Evolutionary conservation across 2,113 vertebrate species (phyloP).

Genomic region (Hymenochirus boettgeri): DNA sequence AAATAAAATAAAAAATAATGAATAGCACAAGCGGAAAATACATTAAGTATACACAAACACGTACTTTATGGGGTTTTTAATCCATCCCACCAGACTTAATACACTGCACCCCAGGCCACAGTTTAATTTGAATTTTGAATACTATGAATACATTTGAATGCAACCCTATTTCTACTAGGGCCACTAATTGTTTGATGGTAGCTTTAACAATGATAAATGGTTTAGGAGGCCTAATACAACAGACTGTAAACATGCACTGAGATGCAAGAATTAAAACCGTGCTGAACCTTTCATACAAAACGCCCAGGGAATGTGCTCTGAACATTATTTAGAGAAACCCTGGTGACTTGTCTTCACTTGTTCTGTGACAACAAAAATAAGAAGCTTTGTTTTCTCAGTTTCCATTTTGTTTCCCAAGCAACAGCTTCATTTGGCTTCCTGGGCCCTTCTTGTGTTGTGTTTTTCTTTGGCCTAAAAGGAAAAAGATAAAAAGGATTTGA

Average conservation of each 20-base stretch:
- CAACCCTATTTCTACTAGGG: too few species aligned
- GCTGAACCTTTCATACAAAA: neutral
- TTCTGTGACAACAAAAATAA: constrained; percentile 53
- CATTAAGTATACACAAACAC: too few species aligned
- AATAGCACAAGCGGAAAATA: too few species aligned
- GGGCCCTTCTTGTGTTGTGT: constrained; percentile 91
- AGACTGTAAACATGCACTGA: neutral
- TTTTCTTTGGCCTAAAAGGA: constrained; percentile 90
- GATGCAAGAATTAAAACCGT: neutral
- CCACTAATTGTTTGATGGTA: neutral
- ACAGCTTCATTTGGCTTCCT: constrained; percentile 86
- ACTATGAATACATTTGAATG: too few species aligned
- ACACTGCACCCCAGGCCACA: too few species aligned
- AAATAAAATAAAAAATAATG: too few species aligned
- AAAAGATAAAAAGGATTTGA: constrained; percentile 38
- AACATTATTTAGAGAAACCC: constrained; percentile 31
- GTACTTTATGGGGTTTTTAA: too few species aligned
- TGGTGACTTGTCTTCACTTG: constrained; percentile 49
- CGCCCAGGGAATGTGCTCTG: neutral
- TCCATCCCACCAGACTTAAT: too few species aligned
- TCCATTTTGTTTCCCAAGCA: constrained; percentile 30
- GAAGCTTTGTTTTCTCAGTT: constrained; percentile 45
- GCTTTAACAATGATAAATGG: neutral
- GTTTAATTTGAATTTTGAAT: too few species aligned
- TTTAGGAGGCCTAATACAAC: neutral